Evolutionary conservation across 2,113 vertebrate genomes (phyloP).

Genomic region (Tor tambroides): DNA sequence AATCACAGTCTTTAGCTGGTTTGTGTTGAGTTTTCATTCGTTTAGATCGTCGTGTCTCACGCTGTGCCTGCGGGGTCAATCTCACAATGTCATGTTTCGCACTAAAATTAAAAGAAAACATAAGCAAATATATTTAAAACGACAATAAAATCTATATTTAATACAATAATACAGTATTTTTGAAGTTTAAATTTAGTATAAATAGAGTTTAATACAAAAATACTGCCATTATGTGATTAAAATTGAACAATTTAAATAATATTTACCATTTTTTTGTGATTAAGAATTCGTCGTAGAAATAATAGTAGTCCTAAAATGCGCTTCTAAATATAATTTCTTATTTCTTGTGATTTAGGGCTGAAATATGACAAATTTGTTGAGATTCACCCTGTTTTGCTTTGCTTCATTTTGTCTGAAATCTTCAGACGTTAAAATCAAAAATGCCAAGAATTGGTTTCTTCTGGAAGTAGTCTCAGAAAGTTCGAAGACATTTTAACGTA

Average conservation of each 20-base stretch:
- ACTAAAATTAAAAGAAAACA: not conserved
- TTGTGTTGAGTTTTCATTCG: not conserved
- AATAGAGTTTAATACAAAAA: not conserved
- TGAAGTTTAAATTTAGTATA: not conserved
- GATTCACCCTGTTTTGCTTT: slow-evolving; percentile 6
- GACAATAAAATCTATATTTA: not conserved
- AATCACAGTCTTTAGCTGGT: not conserved
- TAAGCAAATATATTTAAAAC: not conserved
- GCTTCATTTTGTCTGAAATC: slow-evolving; percentile 35
- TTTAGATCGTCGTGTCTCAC: not conserved
- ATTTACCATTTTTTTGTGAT: not conserved
- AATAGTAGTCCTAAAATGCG: not conserved
- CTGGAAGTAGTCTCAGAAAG: not conserved
- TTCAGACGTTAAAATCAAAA: slow-evolving; percentile 21
- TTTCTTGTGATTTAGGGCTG: not conserved
- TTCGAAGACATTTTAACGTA: not conserved
- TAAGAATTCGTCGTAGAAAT: not conserved
- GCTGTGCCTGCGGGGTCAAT: slow-evolving; percentile 1
- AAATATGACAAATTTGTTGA: not conserved
- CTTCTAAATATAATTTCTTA: not conserved
- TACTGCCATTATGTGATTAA: not conserved
- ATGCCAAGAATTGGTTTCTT: slow-evolving; percentile 28
- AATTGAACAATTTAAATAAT: not conserved
- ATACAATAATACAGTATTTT: not conserved
- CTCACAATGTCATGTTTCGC: not conserved